A percentile compares a stretch with the other conserved stretches of the same genome.
Conservation (phyloP, 2,797 vertebrate species). For the Labeo calbasu region DNA sequence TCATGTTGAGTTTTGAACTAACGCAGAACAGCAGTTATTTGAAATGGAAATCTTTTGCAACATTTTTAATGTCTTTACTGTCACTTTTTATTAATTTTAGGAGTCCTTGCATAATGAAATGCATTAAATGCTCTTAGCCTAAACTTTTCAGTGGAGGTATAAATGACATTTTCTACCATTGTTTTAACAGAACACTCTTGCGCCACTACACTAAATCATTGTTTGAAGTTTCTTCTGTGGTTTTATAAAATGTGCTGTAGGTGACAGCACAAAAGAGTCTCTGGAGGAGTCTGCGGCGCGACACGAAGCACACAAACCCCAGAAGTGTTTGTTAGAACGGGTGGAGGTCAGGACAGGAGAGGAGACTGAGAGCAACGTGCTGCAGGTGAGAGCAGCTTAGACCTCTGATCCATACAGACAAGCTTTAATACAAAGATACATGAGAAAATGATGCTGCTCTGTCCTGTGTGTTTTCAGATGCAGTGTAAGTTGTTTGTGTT, state of each 20-base stretch:
- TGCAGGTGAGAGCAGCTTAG: slow-evolving; percentile 77
- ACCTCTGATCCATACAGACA: background rate
- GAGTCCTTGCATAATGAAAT: background rate
- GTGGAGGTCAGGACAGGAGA: slow-evolving; percentile 87
- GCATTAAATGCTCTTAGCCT: background rate
- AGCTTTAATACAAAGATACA: background rate
- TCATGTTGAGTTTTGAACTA: too few relatives aligned
- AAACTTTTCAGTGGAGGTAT: background rate
- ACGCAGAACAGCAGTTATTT: background rate
- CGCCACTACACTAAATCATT: background rate
- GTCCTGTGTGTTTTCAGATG: slow-evolving; percentile 70
- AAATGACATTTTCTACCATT: background rate
- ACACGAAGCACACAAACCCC: slow-evolving; percentile 85
- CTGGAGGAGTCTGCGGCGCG: slow-evolving; percentile 87
- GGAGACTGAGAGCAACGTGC: slow-evolving; percentile 84
- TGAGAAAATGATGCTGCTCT: background rate
- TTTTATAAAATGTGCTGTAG: slow-evolving; percentile 45
- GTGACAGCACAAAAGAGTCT: slow-evolving; percentile 78
- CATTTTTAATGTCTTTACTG: background rate
- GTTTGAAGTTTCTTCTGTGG: background rate
- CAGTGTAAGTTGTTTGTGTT: slow-evolving; percentile 89
- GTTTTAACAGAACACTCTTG: background rate
- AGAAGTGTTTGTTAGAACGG: slow-evolving; percentile 84
- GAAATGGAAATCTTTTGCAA: background rate
- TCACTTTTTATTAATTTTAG: background rate